Conservation (phyloP, 2,888 invertebrate genomes). For the Leptinotarsa rubiginosa region DNA sequence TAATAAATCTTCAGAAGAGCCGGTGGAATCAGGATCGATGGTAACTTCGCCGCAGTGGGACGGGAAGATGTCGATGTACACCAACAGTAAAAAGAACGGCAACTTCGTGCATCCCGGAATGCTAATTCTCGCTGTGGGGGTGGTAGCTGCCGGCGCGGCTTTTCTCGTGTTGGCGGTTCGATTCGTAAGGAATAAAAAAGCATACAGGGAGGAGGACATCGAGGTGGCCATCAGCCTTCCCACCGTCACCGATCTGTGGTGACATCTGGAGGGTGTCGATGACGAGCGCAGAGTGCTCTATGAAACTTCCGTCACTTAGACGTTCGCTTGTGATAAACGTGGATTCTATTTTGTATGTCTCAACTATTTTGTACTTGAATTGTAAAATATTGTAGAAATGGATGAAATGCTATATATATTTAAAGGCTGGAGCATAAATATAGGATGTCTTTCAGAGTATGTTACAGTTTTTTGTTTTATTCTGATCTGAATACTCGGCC, state of each 20-base stretch:
- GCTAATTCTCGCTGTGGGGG: constrained; percentile 69
- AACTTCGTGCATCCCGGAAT: constrained; percentile 69
- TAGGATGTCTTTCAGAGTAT: constrained; percentile 25
- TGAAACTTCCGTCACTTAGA: constrained; percentile 58
- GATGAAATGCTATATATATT: constrained; percentile 19
- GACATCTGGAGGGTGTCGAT: constrained; percentile 72
- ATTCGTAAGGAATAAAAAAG: constrained; percentile 60
- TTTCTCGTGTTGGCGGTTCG: constrained; percentile 68
- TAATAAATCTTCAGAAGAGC: constrained; percentile 27
- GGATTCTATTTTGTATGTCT: constrained; percentile 55
- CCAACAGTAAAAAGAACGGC: constrained; percentile 54
- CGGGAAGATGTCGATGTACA: constrained; percentile 59
- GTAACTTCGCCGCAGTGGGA: constrained; percentile 50
- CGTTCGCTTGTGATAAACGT: constrained; percentile 38
- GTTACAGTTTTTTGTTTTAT: constrained; percentile 2
- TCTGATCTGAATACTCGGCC: not conserved
- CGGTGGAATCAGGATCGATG: constrained; percentile 20
- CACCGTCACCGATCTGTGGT: constrained; percentile 78
- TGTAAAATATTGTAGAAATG: constrained; percentile 53
- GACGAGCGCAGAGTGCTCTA: constrained; percentile 68
- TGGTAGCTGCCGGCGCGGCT: constrained; percentile 70
- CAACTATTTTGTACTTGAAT: constrained; percentile 54
- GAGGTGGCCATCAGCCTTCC: constrained; percentile 71
- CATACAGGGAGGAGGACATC: constrained; percentile 66
- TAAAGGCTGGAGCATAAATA: constrained; percentile 21